Base-by-base conservation (phyloP, 2,113 vertebrate species). In the Pedetes capensis region DNA sequence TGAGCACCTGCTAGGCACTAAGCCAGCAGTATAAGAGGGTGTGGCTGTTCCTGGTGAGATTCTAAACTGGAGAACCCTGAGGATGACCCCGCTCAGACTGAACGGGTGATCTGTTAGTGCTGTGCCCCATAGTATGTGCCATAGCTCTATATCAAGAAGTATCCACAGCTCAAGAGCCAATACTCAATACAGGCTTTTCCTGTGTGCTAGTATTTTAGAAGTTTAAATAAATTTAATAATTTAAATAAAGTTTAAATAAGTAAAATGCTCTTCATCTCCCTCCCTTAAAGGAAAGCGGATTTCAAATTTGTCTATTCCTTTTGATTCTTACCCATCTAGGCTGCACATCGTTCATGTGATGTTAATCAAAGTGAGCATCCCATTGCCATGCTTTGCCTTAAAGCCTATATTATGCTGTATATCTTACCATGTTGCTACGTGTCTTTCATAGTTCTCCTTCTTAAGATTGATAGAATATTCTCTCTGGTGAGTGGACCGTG, bases 201-300 rank as follows among this genome's bases (percentile, higher is more conserved):
- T 51, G 42, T 87, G 12, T 42, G 74, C 23, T 72, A 4, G 16
- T 66, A 27, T 69, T 72, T 53, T n/a, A 59, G 82, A n/a, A 12
- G 34, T 51, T 78, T 71, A 66, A 69, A 23, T 66, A 53, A 74
- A 81, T 37, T 17, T 68, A 84, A 20, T 51, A 14, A n/a, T 44
- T 81, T n/a, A 47, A 75, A 42, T 74, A 71, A 85, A n/a, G 18
- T 55, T 83, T 79, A 83, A 82, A 78, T 79, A 59, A 57, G 78
- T 78, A 66, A 61, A 66, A 16, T 49, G 25, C 3, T 88, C 84
- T 61, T 39, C 5, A 39, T 71, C 76, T 76, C 47, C 23, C 37
- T 79, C 63, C 49, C 57, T 47, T 82, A 53, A 68, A 23, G 47
- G 55, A 91, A 81, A 89, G 59, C 11, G 27, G 34, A 1, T 39